These are phyloP conservation scores for Agraylea sexmaculata DNA, from an alignment of 1,140 invertebrate genomes.

Conservation along the genomic window DNA sequence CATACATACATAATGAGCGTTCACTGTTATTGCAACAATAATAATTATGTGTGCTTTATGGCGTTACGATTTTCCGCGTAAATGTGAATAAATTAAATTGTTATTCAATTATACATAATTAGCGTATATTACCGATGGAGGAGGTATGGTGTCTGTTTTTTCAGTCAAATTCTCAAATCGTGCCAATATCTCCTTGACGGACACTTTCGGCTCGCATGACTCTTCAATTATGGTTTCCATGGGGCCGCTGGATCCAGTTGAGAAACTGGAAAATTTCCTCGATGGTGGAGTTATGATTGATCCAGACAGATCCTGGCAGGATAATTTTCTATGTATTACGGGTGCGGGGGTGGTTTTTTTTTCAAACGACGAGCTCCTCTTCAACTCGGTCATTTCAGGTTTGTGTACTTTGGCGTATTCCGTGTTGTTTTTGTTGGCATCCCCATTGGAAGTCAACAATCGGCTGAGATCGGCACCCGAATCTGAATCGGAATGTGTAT, in stretches of 20 bases:
- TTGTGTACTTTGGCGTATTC: slow-evolving; percentile 7
- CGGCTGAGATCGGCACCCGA: slow-evolving; percentile 34
- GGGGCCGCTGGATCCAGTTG: slow-evolving; percentile 45
- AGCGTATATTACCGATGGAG: too few relatives aligned
- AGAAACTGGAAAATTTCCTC: slow-evolving; percentile 37
- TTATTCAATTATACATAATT: too few relatives aligned
- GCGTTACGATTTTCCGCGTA: too few relatives aligned
- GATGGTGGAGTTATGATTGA: slow-evolving; percentile 10
- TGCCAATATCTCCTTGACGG: slow-evolving; percentile 66
- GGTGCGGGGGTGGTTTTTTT: slow-evolving; percentile 8
- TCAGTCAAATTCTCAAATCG: slow-evolving; percentile 62
- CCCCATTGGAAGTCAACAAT: slow-evolving; percentile 25
- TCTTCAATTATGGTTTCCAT: slow-evolving; percentile 76
- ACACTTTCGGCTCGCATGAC: slow-evolving; percentile 58
- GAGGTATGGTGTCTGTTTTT: slow-evolving; percentile 18
- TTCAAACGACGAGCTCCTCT: slow-evolving; percentile 27
- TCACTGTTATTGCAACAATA: too few relatives aligned
- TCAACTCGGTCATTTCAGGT: slow-evolving; percentile 16
- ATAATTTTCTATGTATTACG: slow-evolving; percentile 6
- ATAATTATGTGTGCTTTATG: too few relatives aligned
- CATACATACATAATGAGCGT: too few relatives aligned
- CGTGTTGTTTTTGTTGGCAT: slow-evolving; percentile 21
- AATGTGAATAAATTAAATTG: too few relatives aligned
- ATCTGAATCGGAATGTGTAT: slow-evolving; percentile 40
- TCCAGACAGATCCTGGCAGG: slow-evolving; percentile 6